Conservation (phyloP, 2,797 vertebrate genomes). For the Clarias fuscus region DNA sequence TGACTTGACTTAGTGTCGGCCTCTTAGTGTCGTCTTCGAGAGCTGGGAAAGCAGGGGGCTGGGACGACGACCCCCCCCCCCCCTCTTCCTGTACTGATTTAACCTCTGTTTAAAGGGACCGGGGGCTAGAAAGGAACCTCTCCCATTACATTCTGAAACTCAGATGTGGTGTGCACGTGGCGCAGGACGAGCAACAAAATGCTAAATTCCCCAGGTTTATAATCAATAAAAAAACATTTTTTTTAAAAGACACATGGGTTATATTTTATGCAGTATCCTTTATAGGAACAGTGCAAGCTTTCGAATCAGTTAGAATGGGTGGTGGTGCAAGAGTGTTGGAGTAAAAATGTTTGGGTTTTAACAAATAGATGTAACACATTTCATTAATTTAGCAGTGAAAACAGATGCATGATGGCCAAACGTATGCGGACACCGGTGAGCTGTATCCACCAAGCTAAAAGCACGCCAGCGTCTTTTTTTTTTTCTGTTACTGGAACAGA, state of each 20-base stretch:
- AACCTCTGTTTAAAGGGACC: conserved; percentile 34
- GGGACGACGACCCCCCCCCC: conserved; percentile 19
- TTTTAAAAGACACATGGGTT: not conserved
- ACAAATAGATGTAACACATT: not conserved
- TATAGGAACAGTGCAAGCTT: too few species aligned
- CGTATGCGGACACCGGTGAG: not conserved
- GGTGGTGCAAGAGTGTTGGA: not conserved
- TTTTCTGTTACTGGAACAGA: too few species aligned
- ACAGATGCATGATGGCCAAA: not conserved
- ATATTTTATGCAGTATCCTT: not conserved
- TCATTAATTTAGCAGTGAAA: too few species aligned
- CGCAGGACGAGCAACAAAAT: not conserved
- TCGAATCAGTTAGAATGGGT: not conserved
- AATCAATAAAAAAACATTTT: not conserved
- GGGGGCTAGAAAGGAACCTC: not conserved
- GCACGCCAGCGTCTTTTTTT: not conserved
- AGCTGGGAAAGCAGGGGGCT: conserved; percentile 39
- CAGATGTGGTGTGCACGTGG: not conserved
- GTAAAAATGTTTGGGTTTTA: not conserved
- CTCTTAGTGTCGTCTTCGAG: conserved; percentile 37
- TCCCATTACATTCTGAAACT: conserved; percentile 10
- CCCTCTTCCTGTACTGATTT: conserved; percentile 48
- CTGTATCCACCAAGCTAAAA: not conserved
- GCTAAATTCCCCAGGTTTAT: not conserved
- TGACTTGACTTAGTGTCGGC: conserved; percentile 1